Conservation (phyloP, 2,797 vertebrate genomes). For the Onychomys arenicola region DNA sequence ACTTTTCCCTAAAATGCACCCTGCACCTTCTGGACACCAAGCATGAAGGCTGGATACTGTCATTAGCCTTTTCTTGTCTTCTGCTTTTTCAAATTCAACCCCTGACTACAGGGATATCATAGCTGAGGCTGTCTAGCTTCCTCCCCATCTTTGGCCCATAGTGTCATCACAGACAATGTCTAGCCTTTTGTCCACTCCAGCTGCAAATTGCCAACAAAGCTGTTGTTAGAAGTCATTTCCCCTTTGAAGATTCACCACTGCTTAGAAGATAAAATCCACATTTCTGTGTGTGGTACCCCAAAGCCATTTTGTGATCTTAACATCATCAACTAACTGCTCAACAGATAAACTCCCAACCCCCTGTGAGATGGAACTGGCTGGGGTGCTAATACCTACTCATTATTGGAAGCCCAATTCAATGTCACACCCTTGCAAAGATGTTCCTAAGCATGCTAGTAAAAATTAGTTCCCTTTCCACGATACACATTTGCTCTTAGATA, state of each 20-base stretch:
- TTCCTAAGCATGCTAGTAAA: background rate
- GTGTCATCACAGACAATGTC: background rate
- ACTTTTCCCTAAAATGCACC: background rate
- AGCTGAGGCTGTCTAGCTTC: background rate
- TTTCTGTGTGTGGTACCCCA: background rate
- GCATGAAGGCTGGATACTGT: background rate
- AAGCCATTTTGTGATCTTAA: background rate
- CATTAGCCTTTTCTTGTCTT: background rate
- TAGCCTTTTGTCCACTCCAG: too few relatives aligned
- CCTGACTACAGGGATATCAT: too few relatives aligned
- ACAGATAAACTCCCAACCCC: background rate
- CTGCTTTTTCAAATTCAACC: background rate
- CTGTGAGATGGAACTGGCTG: too few relatives aligned
- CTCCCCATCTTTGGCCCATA: background rate
- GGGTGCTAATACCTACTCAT: background rate
- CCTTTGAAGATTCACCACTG: background rate
- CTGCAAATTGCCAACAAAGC: background rate
- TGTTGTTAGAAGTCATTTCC: background rate
- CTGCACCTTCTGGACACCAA: background rate
- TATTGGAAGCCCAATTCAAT: background rate
- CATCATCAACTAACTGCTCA: too few relatives aligned
- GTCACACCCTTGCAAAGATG: background rate
- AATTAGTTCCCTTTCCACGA: background rate
- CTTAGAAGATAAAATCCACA: background rate
- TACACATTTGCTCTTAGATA: background rate